A percentile compares a stretch with the other conserved stretches of the same genome.
These are phyloP conservation scores for Percina caprodes DNA, from an alignment of 2,113 vertebrate genomes.

Conservation along the genomic window DNA sequence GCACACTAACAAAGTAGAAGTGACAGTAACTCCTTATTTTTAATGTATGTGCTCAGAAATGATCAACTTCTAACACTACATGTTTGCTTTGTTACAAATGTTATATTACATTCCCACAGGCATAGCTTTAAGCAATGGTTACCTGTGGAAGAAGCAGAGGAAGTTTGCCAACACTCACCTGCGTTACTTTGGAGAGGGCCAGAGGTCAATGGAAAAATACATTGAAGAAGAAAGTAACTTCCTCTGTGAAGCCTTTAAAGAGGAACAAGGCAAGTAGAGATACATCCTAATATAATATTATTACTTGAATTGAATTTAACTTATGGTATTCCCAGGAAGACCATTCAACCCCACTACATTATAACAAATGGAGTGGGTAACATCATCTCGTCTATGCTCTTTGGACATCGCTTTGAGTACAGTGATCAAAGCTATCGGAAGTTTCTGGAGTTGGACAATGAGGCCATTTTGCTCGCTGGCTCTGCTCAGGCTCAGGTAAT, in stretches of 20 bases:
- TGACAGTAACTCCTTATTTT: neutral
- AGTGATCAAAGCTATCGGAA: conserved; percentile 84
- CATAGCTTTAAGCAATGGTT: conserved; percentile 78
- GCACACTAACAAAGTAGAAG: neutral
- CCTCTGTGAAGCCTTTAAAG: conserved; percentile 81
- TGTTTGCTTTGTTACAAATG: neutral
- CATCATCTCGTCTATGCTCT: conserved; percentile 88
- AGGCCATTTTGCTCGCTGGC: conserved; percentile 70
- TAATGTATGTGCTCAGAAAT: neutral
- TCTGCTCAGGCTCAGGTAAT: conserved; percentile 62
- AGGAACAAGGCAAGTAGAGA: conserved; percentile 83
- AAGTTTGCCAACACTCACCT: conserved; percentile 84
- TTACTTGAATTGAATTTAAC: neutral
- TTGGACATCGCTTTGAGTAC: conserved; percentile 91
- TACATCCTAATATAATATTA: neutral
- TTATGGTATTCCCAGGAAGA: conserved; percentile 75
- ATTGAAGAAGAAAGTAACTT: conserved; percentile 85
- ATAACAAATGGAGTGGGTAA: conserved; percentile 87
- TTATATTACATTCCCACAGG: conserved; percentile 60
- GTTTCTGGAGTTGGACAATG: conserved; percentile 84
- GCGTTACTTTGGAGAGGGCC: conserved; percentile 87
- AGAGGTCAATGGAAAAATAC: conserved; percentile 79
- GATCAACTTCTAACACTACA: neutral
- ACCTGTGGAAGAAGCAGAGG: conserved; percentile 86
- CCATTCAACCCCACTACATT: conserved; percentile 87